Percentiles rank a stretch among this genome's conserved stretches.
Conservation (phyloP, 2,113 vertebrate genomes). For the Xerus inauris region DNA sequence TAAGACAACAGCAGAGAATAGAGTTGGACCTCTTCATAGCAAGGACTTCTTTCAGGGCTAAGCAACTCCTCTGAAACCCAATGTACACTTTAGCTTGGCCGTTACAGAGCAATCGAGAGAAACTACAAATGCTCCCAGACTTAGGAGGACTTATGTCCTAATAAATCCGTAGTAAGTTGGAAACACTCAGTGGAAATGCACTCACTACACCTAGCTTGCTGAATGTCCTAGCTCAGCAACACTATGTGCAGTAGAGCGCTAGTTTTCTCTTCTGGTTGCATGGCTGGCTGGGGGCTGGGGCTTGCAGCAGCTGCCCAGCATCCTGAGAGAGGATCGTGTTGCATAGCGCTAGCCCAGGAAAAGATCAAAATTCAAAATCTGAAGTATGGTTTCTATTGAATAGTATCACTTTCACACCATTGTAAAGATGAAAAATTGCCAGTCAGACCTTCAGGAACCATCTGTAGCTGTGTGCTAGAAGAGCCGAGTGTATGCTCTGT, state of each 20-base stretch:
- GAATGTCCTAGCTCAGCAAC: no score
- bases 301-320: not conserved
- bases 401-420: not conserved
- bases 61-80: not conserved
- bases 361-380: not conserved
- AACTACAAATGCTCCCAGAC: not conserved
- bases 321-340: not conserved
- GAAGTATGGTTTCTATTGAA: not conserved
- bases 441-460: no score
- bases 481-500: accelerated
- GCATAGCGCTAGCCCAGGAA: not conserved
- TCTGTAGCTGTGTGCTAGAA: not conserved
- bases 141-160: no score
- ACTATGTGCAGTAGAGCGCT: not conserved
- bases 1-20: not conserved
- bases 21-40: not conserved
- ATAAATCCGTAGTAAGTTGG: not conserved
- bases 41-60: not conserved
- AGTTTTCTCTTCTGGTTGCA: not conserved
- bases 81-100: not conserved
- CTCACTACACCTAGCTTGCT: not conserved
- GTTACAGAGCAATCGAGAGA: not conserved
- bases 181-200: not conserved
- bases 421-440: not conserved
- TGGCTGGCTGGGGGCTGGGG: no score